phyloP scores from a whole-genome alignment of 37 sponge, comb jelly and placozoan genomes.

The Aplysina aerophoba region DNA sequence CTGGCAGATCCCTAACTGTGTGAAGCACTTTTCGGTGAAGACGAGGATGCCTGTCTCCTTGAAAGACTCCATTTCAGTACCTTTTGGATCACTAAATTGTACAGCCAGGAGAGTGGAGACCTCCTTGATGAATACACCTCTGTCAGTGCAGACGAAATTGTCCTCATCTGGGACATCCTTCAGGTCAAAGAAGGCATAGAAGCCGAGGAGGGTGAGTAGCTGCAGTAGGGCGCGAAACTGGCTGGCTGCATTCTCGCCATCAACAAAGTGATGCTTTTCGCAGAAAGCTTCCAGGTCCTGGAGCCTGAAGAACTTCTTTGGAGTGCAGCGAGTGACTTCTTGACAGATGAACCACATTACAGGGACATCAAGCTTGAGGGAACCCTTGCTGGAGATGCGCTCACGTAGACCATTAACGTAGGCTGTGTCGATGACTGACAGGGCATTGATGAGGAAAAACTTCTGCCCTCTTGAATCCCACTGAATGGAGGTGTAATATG shows the following conservation, averaged over 20 bases:
- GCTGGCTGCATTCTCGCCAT: not conserved
- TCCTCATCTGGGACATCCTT: not conserved
- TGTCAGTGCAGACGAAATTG: conserved; percentile 12
- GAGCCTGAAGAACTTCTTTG: not conserved
- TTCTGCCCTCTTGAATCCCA: no score
- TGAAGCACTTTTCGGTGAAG: not conserved
- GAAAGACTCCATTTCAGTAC: no score
- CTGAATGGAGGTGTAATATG: not conserved
- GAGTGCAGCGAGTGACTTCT: not conserved
- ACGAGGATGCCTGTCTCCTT: no score
- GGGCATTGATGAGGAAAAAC: not conserved
- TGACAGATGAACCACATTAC: not conserved
- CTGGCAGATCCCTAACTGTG: not conserved
- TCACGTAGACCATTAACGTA: not conserved
- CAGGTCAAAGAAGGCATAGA: conserved; percentile 21
- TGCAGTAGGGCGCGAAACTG: not conserved
- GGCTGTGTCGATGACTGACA: not conserved
- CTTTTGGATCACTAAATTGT: not conserved
- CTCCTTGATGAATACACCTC: not conserved
- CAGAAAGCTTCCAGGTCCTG: not conserved
- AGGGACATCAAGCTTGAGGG: conserved; percentile 12
- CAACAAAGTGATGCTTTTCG: not conserved
- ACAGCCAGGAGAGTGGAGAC: not conserved
- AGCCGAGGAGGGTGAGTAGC: not conserved
- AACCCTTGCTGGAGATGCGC: not conserved